phyloP scores from a whole-genome alignment of 2,888 invertebrate genomes.

The Beris morrisii region DNA sequence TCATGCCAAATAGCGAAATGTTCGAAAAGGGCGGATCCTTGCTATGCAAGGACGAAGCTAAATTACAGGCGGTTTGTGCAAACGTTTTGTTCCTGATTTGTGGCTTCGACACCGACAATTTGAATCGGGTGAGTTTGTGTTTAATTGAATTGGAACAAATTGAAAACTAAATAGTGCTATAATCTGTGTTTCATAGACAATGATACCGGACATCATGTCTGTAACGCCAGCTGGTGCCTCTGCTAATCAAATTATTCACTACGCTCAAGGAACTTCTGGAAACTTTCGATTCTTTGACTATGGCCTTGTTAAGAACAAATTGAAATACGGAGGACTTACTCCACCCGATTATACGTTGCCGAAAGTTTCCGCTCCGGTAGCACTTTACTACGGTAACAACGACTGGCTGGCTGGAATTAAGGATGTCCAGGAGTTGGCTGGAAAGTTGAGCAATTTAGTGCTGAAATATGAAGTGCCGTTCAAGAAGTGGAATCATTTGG shows the following conservation, averaged over 20 bases:
- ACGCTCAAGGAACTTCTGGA: constrained; percentile 62
- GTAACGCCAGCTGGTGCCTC: constrained; percentile 72
- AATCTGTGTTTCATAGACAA: constrained; percentile 57
- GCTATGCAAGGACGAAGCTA: constrained; percentile 54
- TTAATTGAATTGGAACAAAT: background rate
- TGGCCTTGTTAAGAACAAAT: constrained; percentile 59
- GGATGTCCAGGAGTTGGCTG: constrained; percentile 59
- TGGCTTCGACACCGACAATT: constrained; percentile 56
- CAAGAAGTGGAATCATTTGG: constrained; percentile 66
- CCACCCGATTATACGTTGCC: constrained; percentile 57
- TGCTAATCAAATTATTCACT: constrained; percentile 70
- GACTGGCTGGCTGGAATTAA: constrained; percentile 64
- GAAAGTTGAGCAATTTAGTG: constrained; percentile 58
- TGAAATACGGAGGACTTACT: constrained; percentile 58
- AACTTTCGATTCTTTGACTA: constrained; percentile 63
- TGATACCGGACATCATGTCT: constrained; percentile 66
- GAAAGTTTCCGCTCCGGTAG: constrained; percentile 61
- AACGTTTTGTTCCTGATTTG: constrained; percentile 65
- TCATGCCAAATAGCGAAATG: constrained; percentile 50
- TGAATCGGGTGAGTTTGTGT: constrained; percentile 53
- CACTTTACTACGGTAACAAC: constrained; percentile 66
- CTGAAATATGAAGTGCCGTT: constrained; percentile 58
- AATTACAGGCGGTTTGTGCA: constrained; percentile 59
- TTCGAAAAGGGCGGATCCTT: constrained; percentile 1
- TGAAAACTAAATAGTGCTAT: background rate